Conservation (phyloP, 2,888 invertebrate species). For the Aphodius sticticus region DNA sequence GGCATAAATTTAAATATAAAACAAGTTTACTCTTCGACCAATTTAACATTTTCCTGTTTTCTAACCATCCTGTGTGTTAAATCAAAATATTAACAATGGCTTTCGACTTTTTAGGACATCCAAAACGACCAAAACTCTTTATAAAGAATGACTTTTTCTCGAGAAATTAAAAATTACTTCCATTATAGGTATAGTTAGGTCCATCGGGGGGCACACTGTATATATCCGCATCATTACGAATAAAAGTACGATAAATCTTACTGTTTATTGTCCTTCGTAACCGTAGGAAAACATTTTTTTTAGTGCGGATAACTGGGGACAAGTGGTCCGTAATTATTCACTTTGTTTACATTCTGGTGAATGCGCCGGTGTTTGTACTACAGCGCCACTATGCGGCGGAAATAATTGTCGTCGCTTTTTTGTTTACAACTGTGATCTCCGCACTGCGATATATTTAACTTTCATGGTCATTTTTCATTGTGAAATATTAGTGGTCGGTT, state of each 20-base stretch:
- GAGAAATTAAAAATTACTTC: too few relatives aligned
- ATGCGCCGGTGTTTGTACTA: not conserved
- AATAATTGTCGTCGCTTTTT: not conserved
- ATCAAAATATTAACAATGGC: too few relatives aligned
- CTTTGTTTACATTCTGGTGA: not conserved
- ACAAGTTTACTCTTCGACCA: too few relatives aligned
- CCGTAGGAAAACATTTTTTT: not conserved
- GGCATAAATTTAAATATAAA: too few relatives aligned
- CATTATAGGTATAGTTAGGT: too few relatives aligned
- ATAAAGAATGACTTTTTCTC: too few relatives aligned
- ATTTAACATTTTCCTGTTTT: too few relatives aligned
- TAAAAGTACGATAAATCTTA: not conserved
- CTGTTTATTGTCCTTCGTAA: not conserved
- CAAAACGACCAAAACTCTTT: too few relatives aligned
- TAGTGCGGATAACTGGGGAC: not conserved
- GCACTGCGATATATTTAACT: not conserved
- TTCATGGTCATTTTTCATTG: not conserved
- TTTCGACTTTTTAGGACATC: too few relatives aligned
- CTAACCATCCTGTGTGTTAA: too few relatives aligned
- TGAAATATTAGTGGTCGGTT: not conserved
- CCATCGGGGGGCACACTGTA: too few relatives aligned
- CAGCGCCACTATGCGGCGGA: conserved; percentile 4
- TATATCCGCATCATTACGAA: not conserved
- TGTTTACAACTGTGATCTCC: not conserved
- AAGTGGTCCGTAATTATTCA: conserved; percentile 4